These are phyloP conservation scores for Thaumetopoea pityocampa DNA, from an alignment of 1,140 invertebrate genomes.

Conservation along the genomic window DNA sequence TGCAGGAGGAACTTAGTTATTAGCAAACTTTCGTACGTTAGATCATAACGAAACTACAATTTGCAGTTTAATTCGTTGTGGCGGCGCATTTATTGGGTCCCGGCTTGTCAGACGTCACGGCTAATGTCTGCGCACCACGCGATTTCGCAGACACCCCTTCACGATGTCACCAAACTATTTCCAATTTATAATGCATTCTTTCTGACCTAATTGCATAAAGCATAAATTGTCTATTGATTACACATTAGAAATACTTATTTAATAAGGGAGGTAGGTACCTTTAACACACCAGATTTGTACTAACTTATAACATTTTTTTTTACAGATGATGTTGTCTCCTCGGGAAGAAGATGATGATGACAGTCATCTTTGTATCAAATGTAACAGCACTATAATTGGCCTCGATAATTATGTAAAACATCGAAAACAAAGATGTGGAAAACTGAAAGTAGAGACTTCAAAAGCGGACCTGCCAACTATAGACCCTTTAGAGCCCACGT, in stretches of 20 bases:
- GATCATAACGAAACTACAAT: slow-evolving; percentile 49
- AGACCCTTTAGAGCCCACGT: slow-evolving; percentile 58
- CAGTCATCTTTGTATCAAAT: slow-evolving; percentile 90
- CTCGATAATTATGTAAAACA: slow-evolving; percentile 89
- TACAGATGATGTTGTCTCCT: slow-evolving; percentile 63
- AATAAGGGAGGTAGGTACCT: slow-evolving; percentile 2
- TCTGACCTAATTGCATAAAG: no score
- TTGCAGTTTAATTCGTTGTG: slow-evolving; percentile 41
- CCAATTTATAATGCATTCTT: slow-evolving; percentile 5
- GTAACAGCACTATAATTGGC: slow-evolving; percentile 86
- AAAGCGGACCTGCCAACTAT: slow-evolving; percentile 50
- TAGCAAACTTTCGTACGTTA: slow-evolving; percentile 34
- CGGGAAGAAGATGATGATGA: slow-evolving; percentile 83
- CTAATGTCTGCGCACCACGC: slow-evolving; percentile 49
- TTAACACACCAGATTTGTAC: not conserved
- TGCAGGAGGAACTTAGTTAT: slow-evolving; percentile 34
- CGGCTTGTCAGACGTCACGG: slow-evolving; percentile 42
- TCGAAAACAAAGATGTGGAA: slow-evolving; percentile 81
- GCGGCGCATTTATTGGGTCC: slow-evolving; percentile 42
- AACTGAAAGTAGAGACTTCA: slow-evolving; percentile 43
- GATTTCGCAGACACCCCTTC: slow-evolving; percentile 26
- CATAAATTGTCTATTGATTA: no score
- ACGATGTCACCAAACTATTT: slow-evolving; percentile 8
- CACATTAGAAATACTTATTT: no score
- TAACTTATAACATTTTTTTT: slow-evolving; percentile 7